Percentiles rank a stretch among this genome's conserved stretches.
Conservation (phyloP, 2,888 invertebrate species). For the Trissoscelio sp. region DNA sequence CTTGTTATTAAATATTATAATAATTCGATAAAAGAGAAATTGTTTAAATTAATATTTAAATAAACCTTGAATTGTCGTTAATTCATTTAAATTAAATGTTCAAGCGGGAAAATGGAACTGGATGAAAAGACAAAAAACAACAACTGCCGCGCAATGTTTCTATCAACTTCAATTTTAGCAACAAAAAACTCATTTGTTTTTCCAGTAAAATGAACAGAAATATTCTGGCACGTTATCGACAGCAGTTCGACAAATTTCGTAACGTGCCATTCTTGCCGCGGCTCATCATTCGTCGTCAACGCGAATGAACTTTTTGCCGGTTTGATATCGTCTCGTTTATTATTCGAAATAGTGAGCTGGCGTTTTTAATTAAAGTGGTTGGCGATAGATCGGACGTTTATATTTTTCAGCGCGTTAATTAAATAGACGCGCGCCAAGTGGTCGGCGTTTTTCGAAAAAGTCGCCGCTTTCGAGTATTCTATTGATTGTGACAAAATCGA, state of each 20-base stretch:
- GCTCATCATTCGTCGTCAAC: slow-evolving; percentile 4
- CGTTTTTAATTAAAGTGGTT: slow-evolving; percentile 36
- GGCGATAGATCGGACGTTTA: slow-evolving; percentile 4
- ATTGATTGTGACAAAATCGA: no score
- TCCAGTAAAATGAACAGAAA: slow-evolving; percentile 8
- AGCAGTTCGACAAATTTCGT: slow-evolving; percentile 19
- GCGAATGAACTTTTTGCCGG: slow-evolving; percentile 17
- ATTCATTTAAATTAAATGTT: no score
- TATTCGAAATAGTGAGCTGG: not conserved
- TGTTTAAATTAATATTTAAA: no score
- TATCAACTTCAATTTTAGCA: not conserved
- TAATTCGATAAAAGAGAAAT: no score
- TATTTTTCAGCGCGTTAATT: slow-evolving; percentile 17
- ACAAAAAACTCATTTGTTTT: not conserved
- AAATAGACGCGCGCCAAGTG: no score
- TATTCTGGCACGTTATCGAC: slow-evolving; percentile 15
- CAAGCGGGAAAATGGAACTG: no score
- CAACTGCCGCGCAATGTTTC: not conserved
- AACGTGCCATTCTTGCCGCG: not conserved
- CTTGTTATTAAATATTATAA: no score
- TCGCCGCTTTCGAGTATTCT: no score
- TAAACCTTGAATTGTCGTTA: no score
- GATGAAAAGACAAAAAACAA: no score
- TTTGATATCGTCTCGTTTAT: slow-evolving; percentile 31
- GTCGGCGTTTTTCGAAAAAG: no score